A percentile compares a stretch with the other conserved stretches of the same genome.
Evolutionary conservation across 1,140 invertebrate genomes (phyloP).

Genomic region (Drosophila rufa): DNA sequence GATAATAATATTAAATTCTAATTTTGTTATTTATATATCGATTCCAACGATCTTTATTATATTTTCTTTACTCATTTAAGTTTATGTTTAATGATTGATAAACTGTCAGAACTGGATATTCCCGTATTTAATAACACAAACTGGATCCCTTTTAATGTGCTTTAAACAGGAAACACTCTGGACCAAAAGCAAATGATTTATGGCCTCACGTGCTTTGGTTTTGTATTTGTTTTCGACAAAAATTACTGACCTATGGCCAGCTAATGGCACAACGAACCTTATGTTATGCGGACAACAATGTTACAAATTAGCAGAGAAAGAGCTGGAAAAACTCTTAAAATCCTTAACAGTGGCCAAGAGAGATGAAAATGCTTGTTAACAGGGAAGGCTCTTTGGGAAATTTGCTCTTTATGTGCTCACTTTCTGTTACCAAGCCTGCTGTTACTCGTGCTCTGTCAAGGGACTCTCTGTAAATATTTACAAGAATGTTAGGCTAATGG

Average conservation of each 20-base stretch:
- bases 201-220: conserved; percentile 43
- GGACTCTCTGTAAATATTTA: conserved; percentile 7
- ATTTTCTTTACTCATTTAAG: neutral
- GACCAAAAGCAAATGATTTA: conserved; percentile 45
- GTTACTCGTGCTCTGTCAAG: neutral
- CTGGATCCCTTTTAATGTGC: conserved; percentile 2
- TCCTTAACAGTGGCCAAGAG: conserved; percentile 20
- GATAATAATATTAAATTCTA: neutral
- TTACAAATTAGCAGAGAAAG: neutral
- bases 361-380: conserved; percentile 8
- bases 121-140: neutral
- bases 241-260: conserved; percentile 55
- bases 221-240: conserved; percentile 37
- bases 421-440: neutral
- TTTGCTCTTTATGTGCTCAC: conserved; percentile 44
- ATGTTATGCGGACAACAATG: conserved; percentile 17
- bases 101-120: no score
- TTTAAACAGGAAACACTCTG: conserved; percentile 23
- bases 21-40: neutral
- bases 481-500: conserved; percentile 29
- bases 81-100: neutral
- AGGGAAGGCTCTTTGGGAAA: conserved; percentile 52
- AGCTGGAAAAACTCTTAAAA: conserved; percentile 27
- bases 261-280: conserved; percentile 24
- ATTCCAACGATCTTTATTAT: no score